phyloP scores from a whole-genome alignment of 2,797 vertebrate species.

The Oreortyx pictus region DNA sequence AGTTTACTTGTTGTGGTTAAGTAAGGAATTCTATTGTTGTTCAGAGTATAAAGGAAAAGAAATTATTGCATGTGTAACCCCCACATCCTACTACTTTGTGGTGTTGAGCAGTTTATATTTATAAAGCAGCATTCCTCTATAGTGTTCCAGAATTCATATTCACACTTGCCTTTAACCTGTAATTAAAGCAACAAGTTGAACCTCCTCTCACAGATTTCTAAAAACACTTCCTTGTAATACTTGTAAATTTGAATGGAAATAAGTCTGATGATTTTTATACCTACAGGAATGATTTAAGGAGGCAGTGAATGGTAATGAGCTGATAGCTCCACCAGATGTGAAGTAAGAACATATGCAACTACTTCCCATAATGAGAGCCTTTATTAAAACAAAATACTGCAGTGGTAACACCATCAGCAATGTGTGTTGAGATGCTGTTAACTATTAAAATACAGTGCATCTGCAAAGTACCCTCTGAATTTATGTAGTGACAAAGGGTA shows the following conservation, averaged over 20 bases:
- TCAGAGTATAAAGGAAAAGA: background rate
- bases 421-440: background rate
- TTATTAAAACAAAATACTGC: constrained; percentile 30
- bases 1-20: background rate
- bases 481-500: background rate
- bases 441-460: background rate
- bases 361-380: constrained; percentile 2
- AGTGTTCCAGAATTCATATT: background rate
- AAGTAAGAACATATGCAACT: constrained; percentile 53
- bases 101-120: background rate
- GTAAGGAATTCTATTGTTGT: background rate
- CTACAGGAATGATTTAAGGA: constrained; percentile 43
- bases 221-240: constrained; percentile 5
- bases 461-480: background rate
- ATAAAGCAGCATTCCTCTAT: constrained; percentile 31
- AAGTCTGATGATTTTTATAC: constrained; percentile 17
- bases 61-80: background rate
- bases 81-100: background rate
- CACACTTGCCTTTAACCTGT: no score
- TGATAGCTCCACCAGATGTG: constrained; percentile 4
- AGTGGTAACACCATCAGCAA: background rate
- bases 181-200: background rate
- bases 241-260: constrained; percentile 39
- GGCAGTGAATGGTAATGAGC: constrained; percentile 15
- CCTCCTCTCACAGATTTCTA: background rate